phyloP scores from a whole-genome alignment of 2,113 vertebrate species.

The Ranitomeya variabilis region DNA sequence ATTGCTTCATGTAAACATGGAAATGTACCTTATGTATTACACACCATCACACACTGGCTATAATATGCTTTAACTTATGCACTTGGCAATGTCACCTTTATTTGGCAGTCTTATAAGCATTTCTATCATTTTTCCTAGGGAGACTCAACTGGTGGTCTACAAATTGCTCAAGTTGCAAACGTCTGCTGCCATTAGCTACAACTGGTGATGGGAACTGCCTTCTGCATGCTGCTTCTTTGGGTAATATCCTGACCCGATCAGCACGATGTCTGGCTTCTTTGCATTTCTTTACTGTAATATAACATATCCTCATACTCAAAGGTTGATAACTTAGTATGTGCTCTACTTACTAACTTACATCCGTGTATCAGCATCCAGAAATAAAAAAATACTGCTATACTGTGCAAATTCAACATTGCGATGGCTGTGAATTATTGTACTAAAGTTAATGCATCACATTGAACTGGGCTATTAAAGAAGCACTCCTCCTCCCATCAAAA shows the following conservation, averaged over 20 bases:
- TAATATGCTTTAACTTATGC: neutral
- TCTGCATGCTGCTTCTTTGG: conserved; percentile 93
- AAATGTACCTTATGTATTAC: too few relatives aligned
- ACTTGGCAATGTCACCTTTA: neutral
- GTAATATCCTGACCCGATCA: conserved; percentile 70
- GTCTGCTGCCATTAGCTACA: conserved; percentile 94
- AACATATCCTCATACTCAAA: neutral
- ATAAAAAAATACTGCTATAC: neutral
- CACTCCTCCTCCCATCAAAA: too few relatives aligned
- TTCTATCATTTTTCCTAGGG: conserved; percentile 70
- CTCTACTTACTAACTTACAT: too few relatives aligned
- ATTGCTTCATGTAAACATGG: too few relatives aligned
- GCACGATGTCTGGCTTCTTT: neutral
- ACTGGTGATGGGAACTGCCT: conserved; percentile 98
- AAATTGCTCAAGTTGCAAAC: conserved; percentile 92
- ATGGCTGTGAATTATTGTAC: neutral
- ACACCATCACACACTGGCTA: too few relatives aligned
- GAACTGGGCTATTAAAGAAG: too few relatives aligned
- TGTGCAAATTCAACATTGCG: neutral
- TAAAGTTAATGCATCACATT: too few relatives aligned
- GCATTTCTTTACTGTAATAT: neutral
- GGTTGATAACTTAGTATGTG: neutral
- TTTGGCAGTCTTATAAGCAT: neutral
- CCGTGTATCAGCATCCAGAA: neutral
- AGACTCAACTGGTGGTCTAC: conserved; percentile 99